Conservation (phyloP, 2,113 vertebrate species). For the Vireo altiloquus region DNA sequence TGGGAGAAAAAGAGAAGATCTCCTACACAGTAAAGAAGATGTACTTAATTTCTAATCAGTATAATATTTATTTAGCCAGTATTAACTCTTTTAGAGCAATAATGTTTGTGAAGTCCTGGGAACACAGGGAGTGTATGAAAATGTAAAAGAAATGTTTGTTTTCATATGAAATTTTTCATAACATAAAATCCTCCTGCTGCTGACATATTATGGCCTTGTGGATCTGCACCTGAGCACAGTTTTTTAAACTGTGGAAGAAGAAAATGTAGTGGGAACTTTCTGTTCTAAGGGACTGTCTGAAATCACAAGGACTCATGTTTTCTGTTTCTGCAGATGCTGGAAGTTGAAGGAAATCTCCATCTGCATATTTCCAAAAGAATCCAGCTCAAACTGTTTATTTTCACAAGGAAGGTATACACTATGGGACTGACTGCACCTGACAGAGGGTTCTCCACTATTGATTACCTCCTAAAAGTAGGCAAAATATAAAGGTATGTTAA, state of each 20-base stretch:
- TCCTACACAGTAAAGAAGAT: background rate
- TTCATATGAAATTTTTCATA: background rate
- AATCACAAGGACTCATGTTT: background rate
- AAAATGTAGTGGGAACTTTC: background rate
- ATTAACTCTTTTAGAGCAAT: background rate
- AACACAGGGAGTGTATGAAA: background rate
- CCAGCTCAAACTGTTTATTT: background rate
- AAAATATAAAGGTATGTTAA: background rate
- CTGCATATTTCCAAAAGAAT: background rate
- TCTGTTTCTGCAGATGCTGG: background rate
- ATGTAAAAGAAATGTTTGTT: background rate
- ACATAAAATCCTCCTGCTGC: background rate
- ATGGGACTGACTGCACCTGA: background rate
- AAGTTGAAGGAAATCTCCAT: background rate
- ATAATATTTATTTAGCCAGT: background rate
- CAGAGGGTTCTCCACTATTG: background rate
- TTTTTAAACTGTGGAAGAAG: background rate
- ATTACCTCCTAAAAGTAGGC: background rate
- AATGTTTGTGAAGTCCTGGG: background rate
- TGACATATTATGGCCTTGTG: background rate
- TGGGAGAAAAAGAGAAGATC: background rate
- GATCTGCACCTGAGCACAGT: background rate
- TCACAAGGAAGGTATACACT: background rate
- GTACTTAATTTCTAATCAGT: background rate
- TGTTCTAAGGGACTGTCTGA: background rate